Base-by-base conservation (phyloP, 2,113 vertebrate genomes). In the Eublepharis macularius region DNA sequence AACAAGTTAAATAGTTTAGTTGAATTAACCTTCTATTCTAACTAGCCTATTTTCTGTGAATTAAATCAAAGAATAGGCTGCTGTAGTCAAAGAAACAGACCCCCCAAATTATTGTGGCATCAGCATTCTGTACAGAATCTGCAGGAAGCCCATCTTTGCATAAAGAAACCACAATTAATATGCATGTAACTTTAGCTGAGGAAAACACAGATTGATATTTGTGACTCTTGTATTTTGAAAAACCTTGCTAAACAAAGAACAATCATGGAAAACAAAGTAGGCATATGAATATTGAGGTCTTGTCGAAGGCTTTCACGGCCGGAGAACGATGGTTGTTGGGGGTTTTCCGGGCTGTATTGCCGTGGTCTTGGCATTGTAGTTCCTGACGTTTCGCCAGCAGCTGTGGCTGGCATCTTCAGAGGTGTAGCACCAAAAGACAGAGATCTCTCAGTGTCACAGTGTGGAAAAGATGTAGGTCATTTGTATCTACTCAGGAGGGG, bases 71-170 rank as follows among this genome's bases (percentile, higher is more conserved):
- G n/a, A 76, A 24, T 0, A 76, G 36, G 13, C 1, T 76, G 60
- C 16, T 63, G 49, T 29, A 1, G 21, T 47, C 36, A 1, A 0
- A 49, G 49, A 45, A 78, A 77, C 80, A 66, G 76, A n/a, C 17
- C n/a, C 21, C 54, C 79, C 24, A 78, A n/a, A 65, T 84, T 34
- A 47, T 66, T 60, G 4, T 68, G 70, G 32, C 41, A 86, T 86
- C 77, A 86, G 77, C 69, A 86, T 80, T 86, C 76, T 65, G 76
- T 45, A 86, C 54, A 49, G 69, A 21, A 32, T 41, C 63, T 41
- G 69, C 69, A 74, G n/a, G 34, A 80, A 69, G 51, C 32, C 45
- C 39, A 7, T 74, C 34, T 86, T 51, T 13, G 54, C 80, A 73
- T 77, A 84, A 68, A 36, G 9, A 85, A 74, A 47, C 7, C 41